Conservation (phyloP, 2,888 invertebrate species). For the Epicampocera succincta region DNA sequence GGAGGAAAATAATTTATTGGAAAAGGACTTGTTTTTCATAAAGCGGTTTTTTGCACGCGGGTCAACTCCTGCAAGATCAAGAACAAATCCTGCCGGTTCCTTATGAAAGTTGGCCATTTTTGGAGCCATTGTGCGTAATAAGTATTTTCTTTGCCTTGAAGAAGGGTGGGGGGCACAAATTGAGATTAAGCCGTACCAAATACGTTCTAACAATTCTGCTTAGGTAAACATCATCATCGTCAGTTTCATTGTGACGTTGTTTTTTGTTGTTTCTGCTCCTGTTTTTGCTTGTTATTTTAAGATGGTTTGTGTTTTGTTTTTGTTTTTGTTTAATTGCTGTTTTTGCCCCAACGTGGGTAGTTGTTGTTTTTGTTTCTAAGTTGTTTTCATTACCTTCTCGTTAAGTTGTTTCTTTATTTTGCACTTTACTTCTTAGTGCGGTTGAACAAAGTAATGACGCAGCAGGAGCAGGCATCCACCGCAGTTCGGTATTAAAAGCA, state of each 20-base stretch:
- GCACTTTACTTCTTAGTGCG: constrained; percentile 60
- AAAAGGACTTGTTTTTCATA: too few relatives aligned
- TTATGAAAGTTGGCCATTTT: too few relatives aligned
- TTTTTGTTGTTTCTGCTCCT: constrained; percentile 10
- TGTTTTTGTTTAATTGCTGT: constrained; percentile 6
- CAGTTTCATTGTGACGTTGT: constrained; percentile 4
- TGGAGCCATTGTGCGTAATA: too few relatives aligned
- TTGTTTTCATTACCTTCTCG: constrained; percentile 63
- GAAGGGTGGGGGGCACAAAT: not conserved
- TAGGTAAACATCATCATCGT: constrained; percentile 44
- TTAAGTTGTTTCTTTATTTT: constrained; percentile 62
- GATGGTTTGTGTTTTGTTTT: constrained; percentile 14
- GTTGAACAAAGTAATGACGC: constrained; percentile 58
- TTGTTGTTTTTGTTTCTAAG: constrained; percentile 50
- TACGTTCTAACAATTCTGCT: constrained; percentile 49
- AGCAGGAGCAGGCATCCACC: constrained; percentile 21
- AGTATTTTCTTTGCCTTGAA: not conserved
- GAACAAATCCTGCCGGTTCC: too few relatives aligned
- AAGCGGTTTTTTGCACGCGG: too few relatives aligned
- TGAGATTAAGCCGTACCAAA: constrained; percentile 48
- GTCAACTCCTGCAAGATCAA: too few relatives aligned
- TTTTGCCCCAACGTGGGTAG: constrained; percentile 8
- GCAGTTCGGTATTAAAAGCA: constrained; percentile 35
- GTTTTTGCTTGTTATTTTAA: constrained; percentile 39
- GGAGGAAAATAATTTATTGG: too few relatives aligned